Evolutionary conservation across 1,140 invertebrate genomes (phyloP).

Genomic region (Liolophura sinensis): DNA sequence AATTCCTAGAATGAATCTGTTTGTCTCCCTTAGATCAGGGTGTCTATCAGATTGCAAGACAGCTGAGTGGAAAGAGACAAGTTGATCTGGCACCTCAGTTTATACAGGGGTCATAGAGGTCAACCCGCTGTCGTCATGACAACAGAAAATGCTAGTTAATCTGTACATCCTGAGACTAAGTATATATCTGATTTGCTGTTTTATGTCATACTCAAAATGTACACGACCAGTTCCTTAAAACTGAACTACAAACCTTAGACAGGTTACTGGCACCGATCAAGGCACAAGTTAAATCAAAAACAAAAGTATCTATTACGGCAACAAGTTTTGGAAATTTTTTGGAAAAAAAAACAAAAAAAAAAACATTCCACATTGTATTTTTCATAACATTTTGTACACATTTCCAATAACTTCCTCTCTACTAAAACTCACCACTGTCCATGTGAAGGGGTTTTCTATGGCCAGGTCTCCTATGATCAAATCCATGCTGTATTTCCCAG

Average conservation of each 20-base stretch:
- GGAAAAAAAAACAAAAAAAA: neutral
- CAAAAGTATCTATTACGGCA: too few relatives aligned
- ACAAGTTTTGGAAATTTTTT: neutral
- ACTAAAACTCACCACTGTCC: conserved; percentile 67
- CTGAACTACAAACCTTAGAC: too few relatives aligned
- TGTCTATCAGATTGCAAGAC: neutral
- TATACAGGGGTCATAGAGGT: neutral
- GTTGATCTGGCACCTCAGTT: neutral
- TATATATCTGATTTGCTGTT: too few relatives aligned
- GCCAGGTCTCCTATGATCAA: conserved; percentile 89
- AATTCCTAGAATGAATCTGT: too few relatives aligned
- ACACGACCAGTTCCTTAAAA: neutral
- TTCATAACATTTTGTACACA: too few relatives aligned
- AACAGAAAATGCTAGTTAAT: neutral
- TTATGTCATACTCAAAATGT: too few relatives aligned
- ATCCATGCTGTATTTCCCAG: conserved; percentile 81
- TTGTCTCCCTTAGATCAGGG: too few relatives aligned
- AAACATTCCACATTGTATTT: neutral
- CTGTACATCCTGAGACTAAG: too few relatives aligned
- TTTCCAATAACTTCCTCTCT: neutral
- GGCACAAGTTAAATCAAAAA: too few relatives aligned
- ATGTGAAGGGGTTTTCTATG: conserved; percentile 85
- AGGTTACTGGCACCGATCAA: too few relatives aligned
- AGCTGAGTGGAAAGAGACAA: neutral
- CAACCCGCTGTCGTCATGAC: neutral